phyloP scores from a whole-genome alignment of 2,113 vertebrate species.

The Axis porcinus region DNA sequence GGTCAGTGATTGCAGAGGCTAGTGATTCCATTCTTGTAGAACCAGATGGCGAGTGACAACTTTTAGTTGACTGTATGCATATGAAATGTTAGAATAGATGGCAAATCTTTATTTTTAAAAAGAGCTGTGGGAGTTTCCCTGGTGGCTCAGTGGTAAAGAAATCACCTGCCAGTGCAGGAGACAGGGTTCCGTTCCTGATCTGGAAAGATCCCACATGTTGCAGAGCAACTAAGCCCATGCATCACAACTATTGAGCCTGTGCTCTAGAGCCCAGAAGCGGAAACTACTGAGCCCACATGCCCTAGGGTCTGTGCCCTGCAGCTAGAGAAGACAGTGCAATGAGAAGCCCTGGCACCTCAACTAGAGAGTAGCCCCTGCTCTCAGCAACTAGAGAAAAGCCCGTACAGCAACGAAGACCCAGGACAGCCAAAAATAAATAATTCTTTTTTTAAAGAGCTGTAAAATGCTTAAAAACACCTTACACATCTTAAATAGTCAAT shows the following conservation, averaged over 20 bases:
- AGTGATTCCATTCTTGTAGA: not conserved
- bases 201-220: not conserved
- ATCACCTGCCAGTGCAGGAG: not conserved
- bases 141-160: not conserved
- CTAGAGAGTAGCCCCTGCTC: not conserved
- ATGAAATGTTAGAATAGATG: not conserved
- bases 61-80: not conserved
- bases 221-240: not conserved
- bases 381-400: not conserved
- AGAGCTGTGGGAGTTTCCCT: not conserved
- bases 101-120: not conserved
- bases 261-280: not conserved
- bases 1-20: not conserved
- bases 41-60: not conserved
- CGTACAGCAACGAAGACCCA: not conserved
- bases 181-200: not conserved
- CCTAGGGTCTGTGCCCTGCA: rapidly evolving
- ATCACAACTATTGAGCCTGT: not conserved
- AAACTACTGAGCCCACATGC: not conserved
- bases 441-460: not conserved
- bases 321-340: not conserved
- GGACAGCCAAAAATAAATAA: not conserved
- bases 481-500: not conserved
- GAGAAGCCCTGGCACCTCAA: not conserved
- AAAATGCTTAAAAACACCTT: not conserved